Conservation (phyloP, 2,888 invertebrate genomes). For the Ormyrus labotus region DNA sequence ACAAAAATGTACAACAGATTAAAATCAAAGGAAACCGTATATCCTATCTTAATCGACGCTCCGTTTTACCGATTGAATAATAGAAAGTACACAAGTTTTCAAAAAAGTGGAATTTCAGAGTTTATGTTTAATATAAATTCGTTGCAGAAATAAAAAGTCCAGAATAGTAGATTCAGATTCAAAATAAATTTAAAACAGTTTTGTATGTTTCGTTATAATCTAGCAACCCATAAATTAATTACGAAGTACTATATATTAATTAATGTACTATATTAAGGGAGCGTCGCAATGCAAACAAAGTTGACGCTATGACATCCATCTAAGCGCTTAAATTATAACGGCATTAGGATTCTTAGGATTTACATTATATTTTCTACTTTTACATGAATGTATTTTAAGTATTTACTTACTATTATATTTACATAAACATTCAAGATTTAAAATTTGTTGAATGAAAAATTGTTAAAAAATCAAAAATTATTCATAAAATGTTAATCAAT, state of each 20-base stretch:
- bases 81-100: neutral
- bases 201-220: too few species aligned
- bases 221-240: too few species aligned
- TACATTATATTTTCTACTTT: neutral
- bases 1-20: conserved; percentile 39
- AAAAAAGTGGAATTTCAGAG: too few species aligned
- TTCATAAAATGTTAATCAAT: conserved; percentile 11
- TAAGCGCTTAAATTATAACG: too few species aligned
- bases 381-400: conserved; percentile 1
- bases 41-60: neutral
- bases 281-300: too few species aligned
- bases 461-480: neutral
- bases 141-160: too few species aligned
- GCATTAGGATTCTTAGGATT: neutral
- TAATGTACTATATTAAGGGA: too few species aligned
- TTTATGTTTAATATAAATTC: too few species aligned
- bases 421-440: neutral
- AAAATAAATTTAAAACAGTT: neutral
- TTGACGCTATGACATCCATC: too few species aligned
- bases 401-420: neutral
- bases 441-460: neutral
- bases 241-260: too few species aligned
- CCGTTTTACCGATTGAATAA: conserved; percentile 16
- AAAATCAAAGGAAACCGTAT: neutral
- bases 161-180: too few species aligned